Evolutionary conservation across 2,113 vertebrate species (phyloP), one percentile per base, ranked within the genome.

Genomic region (Hemiprocne comata): DNA sequence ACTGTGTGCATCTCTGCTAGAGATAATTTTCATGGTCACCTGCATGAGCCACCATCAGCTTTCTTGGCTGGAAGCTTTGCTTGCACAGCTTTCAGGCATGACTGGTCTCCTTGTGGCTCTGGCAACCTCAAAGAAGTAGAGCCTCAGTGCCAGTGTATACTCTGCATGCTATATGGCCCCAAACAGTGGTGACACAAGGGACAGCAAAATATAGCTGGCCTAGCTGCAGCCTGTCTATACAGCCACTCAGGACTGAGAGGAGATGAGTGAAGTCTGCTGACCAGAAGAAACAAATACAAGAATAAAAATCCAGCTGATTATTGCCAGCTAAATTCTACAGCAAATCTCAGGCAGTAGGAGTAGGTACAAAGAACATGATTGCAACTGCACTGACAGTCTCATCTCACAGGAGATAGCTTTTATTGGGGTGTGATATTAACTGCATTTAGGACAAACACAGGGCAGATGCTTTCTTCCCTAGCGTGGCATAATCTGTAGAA

Each of bases 351-450:
- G 66, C 64, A 78, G 87, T 89, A 75, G 85, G 88, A 94, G 82
- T 73, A 87, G n/a, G 51, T 95, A 94, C 54, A 87, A 88, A 92
- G 40, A 36, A 85, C 57, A 76, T 62, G 0, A 83, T 79, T 94
- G 34, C 58, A 73, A 4, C 46, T 88, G 66, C 60, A 21, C 62
- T 66, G 82, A 70, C 90, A 96, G 20, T 20, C 24, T 75, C 42
- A 21, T 89, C 42, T 94, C 29, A 38, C 57, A 40, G 5, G 60
- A 92, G 77, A 64, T 24, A n/a, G 70, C 48, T 93, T 84, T 89
- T 95, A 64, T 33, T 78, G 65, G 89, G 65, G 51, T 92, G 77
- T 85, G 70, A 55, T 96, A 42, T 71, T 91, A 92, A 80, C 65
- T 81, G 61, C 51, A 67, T 58, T 91, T 80, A 85, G 78, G 75